Evolutionary conservation across 1,140 invertebrate species (phyloP).

Genomic region (Mya arenaria): DNA sequence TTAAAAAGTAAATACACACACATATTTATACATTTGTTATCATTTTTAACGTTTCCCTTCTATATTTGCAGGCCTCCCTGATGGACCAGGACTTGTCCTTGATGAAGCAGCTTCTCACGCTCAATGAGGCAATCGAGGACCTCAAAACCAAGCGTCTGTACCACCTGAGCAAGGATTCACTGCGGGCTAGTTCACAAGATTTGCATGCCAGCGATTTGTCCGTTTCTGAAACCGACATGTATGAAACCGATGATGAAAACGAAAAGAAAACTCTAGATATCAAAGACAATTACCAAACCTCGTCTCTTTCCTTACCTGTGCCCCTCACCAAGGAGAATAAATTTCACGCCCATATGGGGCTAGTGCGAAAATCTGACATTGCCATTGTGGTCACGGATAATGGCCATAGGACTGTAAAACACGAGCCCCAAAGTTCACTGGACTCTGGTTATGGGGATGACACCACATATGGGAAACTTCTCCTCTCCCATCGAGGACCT

Average conservation of each 20-base stretch:
- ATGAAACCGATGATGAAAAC: constrained; percentile 58
- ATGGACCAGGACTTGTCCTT: constrained; percentile 77
- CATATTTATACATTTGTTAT: neutral
- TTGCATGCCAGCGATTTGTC: constrained; percentile 65
- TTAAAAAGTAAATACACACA: neutral
- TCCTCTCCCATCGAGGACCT: constrained; percentile 43
- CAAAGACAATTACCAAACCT: constrained; percentile 22
- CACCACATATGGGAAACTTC: neutral
- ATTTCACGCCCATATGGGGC: constrained; percentile 29
- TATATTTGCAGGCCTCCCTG: constrained; percentile 70
- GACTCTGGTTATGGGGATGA: constrained; percentile 53
- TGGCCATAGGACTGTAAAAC: constrained; percentile 1
- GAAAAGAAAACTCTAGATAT: constrained; percentile 10
- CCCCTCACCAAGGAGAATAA: constrained; percentile 29
- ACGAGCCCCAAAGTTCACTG: constrained; percentile 37
- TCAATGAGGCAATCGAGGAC: constrained; percentile 78
- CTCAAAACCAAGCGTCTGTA: constrained; percentile 74
- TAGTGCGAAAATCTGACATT: constrained; percentile 28
- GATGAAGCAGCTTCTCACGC: constrained; percentile 76
- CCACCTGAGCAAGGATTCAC: constrained; percentile 62
- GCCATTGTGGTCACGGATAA: constrained; percentile 25
- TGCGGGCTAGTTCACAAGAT: constrained; percentile 62
- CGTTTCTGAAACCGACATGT: constrained; percentile 72
- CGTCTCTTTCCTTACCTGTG: constrained; percentile 37
- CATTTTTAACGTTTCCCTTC: too few relatives aligned